These are phyloP conservation scores for Acrobasis suavella DNA, from an alignment of 2,888 invertebrate genomes.

Conservation along the genomic window DNA sequence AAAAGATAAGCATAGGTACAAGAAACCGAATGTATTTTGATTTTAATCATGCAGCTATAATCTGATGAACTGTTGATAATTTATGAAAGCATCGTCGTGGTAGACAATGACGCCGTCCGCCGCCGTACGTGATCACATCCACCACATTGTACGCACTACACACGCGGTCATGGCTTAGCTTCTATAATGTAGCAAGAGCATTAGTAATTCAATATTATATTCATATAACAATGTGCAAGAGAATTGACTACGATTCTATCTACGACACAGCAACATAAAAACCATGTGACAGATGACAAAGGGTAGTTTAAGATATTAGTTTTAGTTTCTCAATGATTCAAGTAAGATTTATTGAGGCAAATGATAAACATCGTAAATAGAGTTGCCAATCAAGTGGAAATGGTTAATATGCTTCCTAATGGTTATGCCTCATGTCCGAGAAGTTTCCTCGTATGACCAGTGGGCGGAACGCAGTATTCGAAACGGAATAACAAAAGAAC, in stretches of 20 bases:
- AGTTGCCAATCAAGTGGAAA: background rate
- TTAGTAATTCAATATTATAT: background rate
- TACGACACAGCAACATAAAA: no score
- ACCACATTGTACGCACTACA: conserved; percentile 4
- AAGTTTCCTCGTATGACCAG: conserved; percentile 10
- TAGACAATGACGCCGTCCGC: conserved; percentile 54
- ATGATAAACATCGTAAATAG: background rate
- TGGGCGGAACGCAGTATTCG: conserved; percentile 13
- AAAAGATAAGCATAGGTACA: no score
- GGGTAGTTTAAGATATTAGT: no score
- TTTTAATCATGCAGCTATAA: conserved; percentile 21
- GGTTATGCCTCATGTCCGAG: background rate
- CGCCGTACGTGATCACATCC: conserved; percentile 44
- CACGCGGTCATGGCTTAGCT: conserved; percentile 11
- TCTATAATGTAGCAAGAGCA: background rate
- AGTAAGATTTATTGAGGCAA: background rate
- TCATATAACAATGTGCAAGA: background rate
- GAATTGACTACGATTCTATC: background rate
- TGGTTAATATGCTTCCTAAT: background rate
- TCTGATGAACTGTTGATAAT: conserved; percentile 48
- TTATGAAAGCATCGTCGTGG: conserved; percentile 58
- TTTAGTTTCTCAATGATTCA: background rate
- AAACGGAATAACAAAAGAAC: conserved; percentile 33
- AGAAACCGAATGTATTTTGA: background rate
- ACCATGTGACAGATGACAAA: no score